Percentiles rank a stretch among this genome's conserved stretches.
Conservation (phyloP, 2,888 invertebrate species). For the Trichogramma evanescens region DNA sequence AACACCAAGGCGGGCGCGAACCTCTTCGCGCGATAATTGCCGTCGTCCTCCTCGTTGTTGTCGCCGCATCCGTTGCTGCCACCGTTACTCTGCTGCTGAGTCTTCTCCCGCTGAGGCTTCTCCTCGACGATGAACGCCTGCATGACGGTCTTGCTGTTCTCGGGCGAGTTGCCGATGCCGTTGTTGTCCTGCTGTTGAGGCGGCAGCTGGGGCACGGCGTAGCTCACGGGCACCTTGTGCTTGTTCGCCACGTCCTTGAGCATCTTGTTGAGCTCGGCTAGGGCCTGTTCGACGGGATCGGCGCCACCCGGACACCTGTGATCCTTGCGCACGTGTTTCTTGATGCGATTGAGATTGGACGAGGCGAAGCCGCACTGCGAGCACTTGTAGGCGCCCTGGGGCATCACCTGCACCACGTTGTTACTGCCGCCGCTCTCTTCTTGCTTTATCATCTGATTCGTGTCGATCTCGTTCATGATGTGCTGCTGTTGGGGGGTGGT, state of each 20-base stretch:
- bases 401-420: constrained; percentile 48
- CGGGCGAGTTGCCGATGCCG: too few species aligned
- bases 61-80: constrained; percentile 32
- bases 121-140: constrained; percentile 86
- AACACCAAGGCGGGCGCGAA: constrained; percentile 89
- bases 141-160: constrained; percentile 66
- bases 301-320: constrained; percentile 39
- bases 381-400: constrained; percentile 43
- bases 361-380: constrained; percentile 43
- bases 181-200: constrained; percentile 24
- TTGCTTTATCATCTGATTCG: constrained; percentile 48
- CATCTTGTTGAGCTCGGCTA: constrained; percentile 49
- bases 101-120: constrained; percentile 36
- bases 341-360: constrained; percentile 42
- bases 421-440: constrained; percentile 29
- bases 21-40: constrained; percentile 39
- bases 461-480: constrained; percentile 32
- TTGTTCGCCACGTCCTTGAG: constrained; percentile 53
- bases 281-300: constrained; percentile 43
- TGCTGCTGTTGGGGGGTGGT: constrained; percentile 34
- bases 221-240: constrained; percentile 57
- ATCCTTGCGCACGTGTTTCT: constrained; percentile 50
- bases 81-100: not conserved
- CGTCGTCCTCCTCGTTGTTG: not conserved
- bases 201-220: constrained; percentile 57